A percentile compares a stretch with the other conserved stretches of the same genome.
phyloP scores from a whole-genome alignment of 2,113 vertebrate species.

The Nothobranchius furzeri region DNA sequence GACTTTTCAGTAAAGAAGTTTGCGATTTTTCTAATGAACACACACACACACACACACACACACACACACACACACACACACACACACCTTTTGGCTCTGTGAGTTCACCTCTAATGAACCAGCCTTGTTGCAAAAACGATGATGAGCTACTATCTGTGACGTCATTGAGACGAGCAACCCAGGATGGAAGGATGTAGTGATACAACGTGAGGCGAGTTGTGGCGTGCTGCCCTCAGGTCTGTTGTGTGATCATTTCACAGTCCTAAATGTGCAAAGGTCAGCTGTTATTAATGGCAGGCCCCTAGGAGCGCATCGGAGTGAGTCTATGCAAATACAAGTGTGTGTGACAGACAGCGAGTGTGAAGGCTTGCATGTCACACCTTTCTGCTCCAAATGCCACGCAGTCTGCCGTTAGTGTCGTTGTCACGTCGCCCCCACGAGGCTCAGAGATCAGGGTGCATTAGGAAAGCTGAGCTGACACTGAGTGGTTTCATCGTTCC shows the following conservation, averaged over 20 bases:
- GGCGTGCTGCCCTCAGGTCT: slow-evolving; percentile 39
- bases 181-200: not conserved
- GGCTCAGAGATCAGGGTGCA: slow-evolving; percentile 28
- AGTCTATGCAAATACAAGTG: slow-evolving; percentile 53
- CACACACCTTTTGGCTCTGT: too few relatives aligned
- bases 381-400: slow-evolving; percentile 76
- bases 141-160: not conserved
- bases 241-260: slow-evolving; percentile 66
- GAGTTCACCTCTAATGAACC: not conserved
- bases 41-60: too few relatives aligned
- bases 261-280: slow-evolving; percentile 71
- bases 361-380: slow-evolving; percentile 71
- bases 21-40: too few relatives aligned
- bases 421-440: slow-evolving; percentile 22
- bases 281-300: slow-evolving; percentile 65
- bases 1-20: too few relatives aligned
- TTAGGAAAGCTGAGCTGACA: slow-evolving; percentile 45
- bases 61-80: too few relatives aligned
- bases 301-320: slow-evolving; percentile 31
- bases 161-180: too few relatives aligned
- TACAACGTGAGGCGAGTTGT: slow-evolving; percentile 23
- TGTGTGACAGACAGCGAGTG: slow-evolving; percentile 38
- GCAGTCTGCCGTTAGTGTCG: slow-evolving; percentile 53
- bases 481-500: slow-evolving; percentile 7
- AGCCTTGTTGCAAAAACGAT: not conserved